Base-by-base conservation (phyloP, 2,888 invertebrate species). In the Eurois occulta region DNA sequence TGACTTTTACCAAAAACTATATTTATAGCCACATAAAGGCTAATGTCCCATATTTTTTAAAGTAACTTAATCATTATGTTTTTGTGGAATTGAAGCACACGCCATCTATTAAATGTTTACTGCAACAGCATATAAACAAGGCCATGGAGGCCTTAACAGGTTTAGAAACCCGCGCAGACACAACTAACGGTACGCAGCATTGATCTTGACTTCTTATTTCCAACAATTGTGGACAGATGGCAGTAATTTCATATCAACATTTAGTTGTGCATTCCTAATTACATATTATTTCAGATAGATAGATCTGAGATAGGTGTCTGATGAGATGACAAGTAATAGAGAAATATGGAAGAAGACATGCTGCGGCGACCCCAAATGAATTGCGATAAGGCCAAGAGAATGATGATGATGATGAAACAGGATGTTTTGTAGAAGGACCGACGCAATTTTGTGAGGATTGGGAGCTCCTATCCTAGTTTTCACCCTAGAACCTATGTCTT, bases 71-170 rank as follows among this genome's bases (percentile, higher is more conserved):
- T 7, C 1, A 32, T 3, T 32, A 32, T 21, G 32, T 46, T 8
- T 64, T 65, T 68, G 7, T 24, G 10, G 1, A 72, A n/a, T 55
- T 71, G 5, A 55, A 71, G 2, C 21, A 32, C 68, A 52, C 74
- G 87, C 87, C 86, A 85, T 83, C 86, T 86, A 74, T 62, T 21
- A 18, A 1, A 13, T 2, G 6, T 16, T 46, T 21, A 16, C 16
- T 13, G 24, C 11, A 79, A 43, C 16, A 43, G 11, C 48, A 41
- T 32, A n/a, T 18, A 18, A n/a, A 38, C 18, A 83, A 68, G 24
- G 16, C 18, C 35, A n/a, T 65, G 38, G 32, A 35, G 18, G 10
- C 32, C 28, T 2, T 52, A 38, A 35, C 32, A 38, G 35, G 46
- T 41, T 32, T 16, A 52, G 32, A 16, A 69, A 74, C 32, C 24